Base-by-base conservation (phyloP, 1,140 invertebrate species). In the Monomorium pharaonis region DNA sequence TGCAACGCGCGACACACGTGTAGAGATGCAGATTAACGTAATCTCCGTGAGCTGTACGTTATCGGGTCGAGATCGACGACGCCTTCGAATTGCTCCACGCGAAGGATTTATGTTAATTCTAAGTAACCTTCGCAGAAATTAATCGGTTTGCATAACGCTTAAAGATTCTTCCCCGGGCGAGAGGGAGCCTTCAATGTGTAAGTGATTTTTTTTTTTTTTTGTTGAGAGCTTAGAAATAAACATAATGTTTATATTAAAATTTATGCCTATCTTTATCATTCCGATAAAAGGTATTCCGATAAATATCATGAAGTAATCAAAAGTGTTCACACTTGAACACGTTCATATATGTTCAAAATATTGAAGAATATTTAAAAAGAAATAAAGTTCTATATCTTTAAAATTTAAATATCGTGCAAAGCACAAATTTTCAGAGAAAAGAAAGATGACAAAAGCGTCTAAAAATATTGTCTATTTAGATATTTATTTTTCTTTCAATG, bases 41-140 rank as follows among this genome's bases (percentile, higher is more conserved):
- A 77, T 56, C 72, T 84, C 58, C 21, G 21, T 76, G n/a, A 77
- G 80, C 42, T 54, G 18, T 69, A 47, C 67, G 60, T 88, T 89
- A 89, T 89, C 88, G 69, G 21, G 16, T 42, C 44, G 21, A 37
- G 27, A 88, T 88, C 88, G 42, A 33, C 86, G 47, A 72, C 51
- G 67, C 86, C 78, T 84, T 85, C 81, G 12, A n/a, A 14, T 87
- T 75, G 67, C 47, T 62, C 30, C 14, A 47, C 75, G 85, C 37
- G 76, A 88, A 88, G 83, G 74, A 77, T 80, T 89, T 85, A 88
- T 89, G 88, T 85, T 89, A 88, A 89, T 89, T 80, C 58, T 84
- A 14, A 27, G n/a, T 60, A 81, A 74, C 78, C 87, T 88, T 78
- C 80, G 74, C n/a, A 78, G 37, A 74, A 87, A 85, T 67, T 69